Percentiles rank a stretch among this genome's conserved stretches.
Evolutionary conservation across 2,113 vertebrate species (phyloP).

Genomic region (Gymnocephalus cernua): DNA sequence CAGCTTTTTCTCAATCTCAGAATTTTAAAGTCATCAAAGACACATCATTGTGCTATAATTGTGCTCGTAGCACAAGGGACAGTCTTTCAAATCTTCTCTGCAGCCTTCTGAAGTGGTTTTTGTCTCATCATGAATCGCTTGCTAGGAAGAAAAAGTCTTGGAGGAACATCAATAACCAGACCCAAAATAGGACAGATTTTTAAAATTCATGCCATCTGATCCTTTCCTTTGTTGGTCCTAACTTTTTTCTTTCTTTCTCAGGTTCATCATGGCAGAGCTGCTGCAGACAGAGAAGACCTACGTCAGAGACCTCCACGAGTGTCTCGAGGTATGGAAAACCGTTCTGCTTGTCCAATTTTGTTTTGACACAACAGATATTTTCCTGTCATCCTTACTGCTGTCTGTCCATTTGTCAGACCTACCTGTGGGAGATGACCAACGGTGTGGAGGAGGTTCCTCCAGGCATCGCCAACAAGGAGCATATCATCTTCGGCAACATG

Average conservation of each 20-base stretch:
- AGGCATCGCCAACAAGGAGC: slow-evolving; percentile 95
- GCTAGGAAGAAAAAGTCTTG: neutral
- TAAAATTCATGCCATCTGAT: neutral
- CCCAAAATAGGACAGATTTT: neutral
- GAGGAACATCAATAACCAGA: neutral
- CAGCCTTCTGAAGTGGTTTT: neutral
- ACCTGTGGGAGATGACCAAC: slow-evolving; percentile 98
- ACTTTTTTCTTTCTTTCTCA: slow-evolving; percentile 61
- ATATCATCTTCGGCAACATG: slow-evolving; percentile 97
- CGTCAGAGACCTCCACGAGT: slow-evolving; percentile 96
- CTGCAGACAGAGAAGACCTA: slow-evolving; percentile 98
- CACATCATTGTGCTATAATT: no score
- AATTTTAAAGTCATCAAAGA: neutral
- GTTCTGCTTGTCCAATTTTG: neutral
- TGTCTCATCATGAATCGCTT: neutral
- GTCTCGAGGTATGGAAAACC: slow-evolving; percentile 89
- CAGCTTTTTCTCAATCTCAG: neutral
- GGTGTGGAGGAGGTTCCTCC: slow-evolving; percentile 95
- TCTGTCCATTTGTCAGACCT: slow-evolving; percentile 85
- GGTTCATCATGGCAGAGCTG: slow-evolving; percentile 98
- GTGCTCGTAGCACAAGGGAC: neutral
- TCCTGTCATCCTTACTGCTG: neutral
- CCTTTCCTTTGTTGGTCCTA: neutral
- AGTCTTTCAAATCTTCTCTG: neutral
- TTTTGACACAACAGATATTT: neutral